Base-by-base conservation (phyloP, 2,797 vertebrate species). In the Esox lucius region DNA sequence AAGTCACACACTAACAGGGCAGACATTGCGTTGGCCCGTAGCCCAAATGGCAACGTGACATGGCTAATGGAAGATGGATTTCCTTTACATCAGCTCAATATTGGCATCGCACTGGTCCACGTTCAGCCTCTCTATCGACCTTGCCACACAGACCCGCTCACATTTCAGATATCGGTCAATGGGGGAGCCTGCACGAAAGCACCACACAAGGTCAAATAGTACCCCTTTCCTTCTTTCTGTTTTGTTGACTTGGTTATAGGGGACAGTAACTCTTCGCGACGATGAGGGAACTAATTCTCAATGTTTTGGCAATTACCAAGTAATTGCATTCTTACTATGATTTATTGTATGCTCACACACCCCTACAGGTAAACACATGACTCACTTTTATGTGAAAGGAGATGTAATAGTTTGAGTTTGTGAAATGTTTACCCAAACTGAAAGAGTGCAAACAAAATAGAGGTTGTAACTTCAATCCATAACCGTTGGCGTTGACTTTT, bases 331-430 rank as follows among this genome's bases (percentile, higher is more conserved):
- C 72, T 84, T 72, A 71, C 61, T 76, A 39, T 56, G 67, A 73
- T 82, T 81, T 78, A 66, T 73, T 77, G 70, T 76, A 64, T 64
- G 22, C 71, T 71, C 48, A 77, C 24, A 77, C 87, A 77, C 84
- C 88, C 83, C 78, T 83, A 73, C 80, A 81, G 87, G 88, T 83
- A 86, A 88, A 91, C 81, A 86, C 81, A 83, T 84, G 85, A 87
- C 74, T 84, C 81, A 86, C 12, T 15, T 42, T 69, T 49, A 78
- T 80, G 74, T 77, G 56, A 80, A 77, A 72, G 49, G 64, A 62
- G 39, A 81, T 83, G 73, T 83, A 83, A 88, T 77, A 79, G 81
- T 76, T 80, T 62, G 35, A 7, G 70, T 81, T 78, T 81, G 74
- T 72, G 85, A 87, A 80, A 81, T 80, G 75, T 89, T 87, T 86